Percentiles rank a stretch among this genome's conserved stretches.
phyloP scores from a whole-genome alignment of 1,140 invertebrate species.

The Leucophenga varia region DNA sequence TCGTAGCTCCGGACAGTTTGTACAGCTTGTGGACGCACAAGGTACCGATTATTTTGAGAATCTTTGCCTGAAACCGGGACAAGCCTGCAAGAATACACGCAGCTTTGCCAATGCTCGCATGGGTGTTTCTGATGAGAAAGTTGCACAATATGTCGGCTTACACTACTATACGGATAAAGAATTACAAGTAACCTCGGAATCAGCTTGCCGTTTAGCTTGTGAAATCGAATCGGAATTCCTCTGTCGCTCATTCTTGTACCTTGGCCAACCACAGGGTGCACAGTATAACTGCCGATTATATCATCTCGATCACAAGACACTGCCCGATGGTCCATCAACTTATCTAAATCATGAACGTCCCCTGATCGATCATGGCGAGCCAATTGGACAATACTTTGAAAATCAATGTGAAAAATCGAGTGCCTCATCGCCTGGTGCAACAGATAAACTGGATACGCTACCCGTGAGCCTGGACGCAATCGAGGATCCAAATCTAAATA shows the following conservation, averaged over 20 bases:
- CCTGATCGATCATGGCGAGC: conserved; percentile 85
- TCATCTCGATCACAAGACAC: conserved; percentile 87
- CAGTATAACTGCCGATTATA: conserved; percentile 89
- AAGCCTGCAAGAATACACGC: conserved; percentile 79
- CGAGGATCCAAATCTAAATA: conserved; percentile 69
- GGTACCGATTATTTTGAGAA: conserved; percentile 96
- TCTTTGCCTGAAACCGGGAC: conserved; percentile 83
- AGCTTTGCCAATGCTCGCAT: conserved; percentile 78
- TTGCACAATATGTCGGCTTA: conserved; percentile 85
- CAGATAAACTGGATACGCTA: conserved; percentile 60
- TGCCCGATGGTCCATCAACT: conserved; percentile 87
- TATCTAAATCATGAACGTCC: conserved; percentile 86
- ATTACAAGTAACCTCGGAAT: conserved; percentile 79
- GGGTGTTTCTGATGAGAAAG: conserved; percentile 85
- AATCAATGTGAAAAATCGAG: conserved; percentile 78
- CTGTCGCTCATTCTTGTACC: conserved; percentile 86
- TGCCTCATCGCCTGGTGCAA: conserved; percentile 31
- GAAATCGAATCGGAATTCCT: conserved; percentile 92
- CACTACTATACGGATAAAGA: conserved; percentile 95
- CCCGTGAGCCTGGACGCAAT: conserved; percentile 73
- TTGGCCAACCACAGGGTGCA: conserved; percentile 71
- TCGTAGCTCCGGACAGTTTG: conserved; percentile 77
- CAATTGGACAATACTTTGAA: conserved; percentile 86
- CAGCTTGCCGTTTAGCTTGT: conserved; percentile 83
- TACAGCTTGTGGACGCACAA: conserved; percentile 83